Evolutionary conservation across 2,888 invertebrate genomes (phyloP), one percentile per base, ranked within the genome.

Genomic region (Xestia xanthographa): DNA sequence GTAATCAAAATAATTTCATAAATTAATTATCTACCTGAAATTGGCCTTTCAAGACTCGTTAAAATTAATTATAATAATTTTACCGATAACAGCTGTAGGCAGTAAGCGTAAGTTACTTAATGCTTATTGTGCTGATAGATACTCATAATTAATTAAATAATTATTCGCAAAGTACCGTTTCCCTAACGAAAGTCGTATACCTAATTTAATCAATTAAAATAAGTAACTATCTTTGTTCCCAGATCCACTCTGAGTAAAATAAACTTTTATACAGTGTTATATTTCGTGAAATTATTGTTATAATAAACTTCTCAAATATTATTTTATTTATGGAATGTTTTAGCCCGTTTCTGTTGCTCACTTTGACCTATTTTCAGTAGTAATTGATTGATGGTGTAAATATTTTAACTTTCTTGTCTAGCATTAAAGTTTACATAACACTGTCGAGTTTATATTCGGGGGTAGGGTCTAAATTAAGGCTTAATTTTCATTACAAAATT

Each of bases 371-470:
- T 75, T 75, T 80, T 80, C 45, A 70, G 14, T 6, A 67, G 62
- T 48, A 75, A 70, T 65, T 75, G 66, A 80, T 75, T 65, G 58
- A 75, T 75, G 34, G 14, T 38, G 53, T 80, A 67, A 66, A 82
- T 80, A 67, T 75, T 79, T 80, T 48, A 67, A 80, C 50, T 58
- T 43, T 79, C 41, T 48, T 74, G 81, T 58, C 26, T n/a, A 22
- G 45, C 14, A 48, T 56, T 50, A 22, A 66, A 77, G 56, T 50
- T 75, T 60, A 45, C 38, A 22, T 34, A 80, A 45, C 14, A 66
- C 53, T 29, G 22, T 17, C 0, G 22, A 22, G 48, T 66, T 26
- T 56, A 75, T 76, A n/a, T 66, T 48, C 0, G 20, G n/a, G 26
- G n/a, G 14, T 12, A 29, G 38, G 38, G 26, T 76, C 22, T 14